Evolutionary conservation across 2,113 vertebrate genomes (phyloP), one percentile per base, ranked within the genome.

Genomic region (Cavia porcellus): DNA sequence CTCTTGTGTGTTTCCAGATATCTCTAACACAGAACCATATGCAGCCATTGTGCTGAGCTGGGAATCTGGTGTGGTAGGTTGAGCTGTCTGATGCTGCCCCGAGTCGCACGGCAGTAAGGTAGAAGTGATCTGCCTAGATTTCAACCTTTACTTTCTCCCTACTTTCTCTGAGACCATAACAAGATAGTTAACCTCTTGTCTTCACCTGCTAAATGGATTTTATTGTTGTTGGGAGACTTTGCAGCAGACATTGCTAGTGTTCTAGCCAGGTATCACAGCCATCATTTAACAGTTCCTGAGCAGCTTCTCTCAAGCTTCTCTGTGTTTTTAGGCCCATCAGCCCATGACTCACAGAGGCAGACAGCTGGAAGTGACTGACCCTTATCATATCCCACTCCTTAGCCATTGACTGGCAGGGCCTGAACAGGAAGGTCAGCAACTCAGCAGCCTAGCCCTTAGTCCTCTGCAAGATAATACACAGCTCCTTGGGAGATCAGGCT

Each of bases 1-100:
- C 42, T 77, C 55, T 19, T 12, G 35, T 5, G 35, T n/a, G 66
- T 95, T 95, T 88, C 57, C 92, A 92, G 95, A 90, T 88, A 62
- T 96, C 77, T 77, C 42, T 72, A 15, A 42, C 61, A 42, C 38
- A 89, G 50, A 30, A 61, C 32, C 3, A 32, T 17, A n/a, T 2
- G 15, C 3, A 42, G 42, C 7, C 62, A 2, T 59, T 24, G 3
- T 10, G 57, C 87, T 88, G 75, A 62, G 38, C 57, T 28, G 50
- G 28, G 50, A 5, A 8, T 15, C 42, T 19, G 25, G 35, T 2
- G 35, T 1, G 10, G 28, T 25, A 10, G 57, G 52, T n/a, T 4
- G 62, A 68, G 9, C 2, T 15, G 80, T 30, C 25, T 22, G 28
- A 12, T 20, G 24, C 10, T 3, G 5, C 12, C 10, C n/a, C 0